Evolutionary conservation across 2,113 vertebrate genomes (phyloP), one percentile per base, ranked within the genome.

Genomic region (Mormyrus iriodes): DNA sequence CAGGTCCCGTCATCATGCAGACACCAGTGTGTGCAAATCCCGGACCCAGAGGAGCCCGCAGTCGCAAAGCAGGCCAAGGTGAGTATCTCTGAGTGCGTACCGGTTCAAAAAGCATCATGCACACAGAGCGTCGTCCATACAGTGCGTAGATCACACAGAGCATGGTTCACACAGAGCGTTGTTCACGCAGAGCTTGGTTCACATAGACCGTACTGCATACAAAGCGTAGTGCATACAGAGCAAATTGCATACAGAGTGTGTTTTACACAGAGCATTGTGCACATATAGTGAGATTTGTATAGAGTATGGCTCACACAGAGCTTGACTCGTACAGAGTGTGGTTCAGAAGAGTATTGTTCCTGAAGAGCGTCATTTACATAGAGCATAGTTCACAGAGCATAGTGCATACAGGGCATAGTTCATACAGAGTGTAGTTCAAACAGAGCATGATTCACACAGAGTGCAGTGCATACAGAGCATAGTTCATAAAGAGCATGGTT

Each of bases 1-100:
- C 95, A 99, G 98, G 96, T 97, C 97, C 96, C 97, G 95, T 95
- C 96, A 96, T 93, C 96, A 94, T 96, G 95, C 93, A 76, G 97
- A 98, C 92, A 94, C 96, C 91, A 97, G 95, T 95, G 94, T 96
- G 93, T 95, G 96, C 92, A 97, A 95, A 94, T 96, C 97, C 93
- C 95, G 92, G 94, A 93, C 94, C 90, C 94, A 95, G 91, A 96
- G 95, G 95, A 97, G 95, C 95, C 97, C 97, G 93, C 96, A 96
- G 90, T 94, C 96, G 90, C 93, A 92, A 91, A 93, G 96, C 90
- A 97, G 97, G 95, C 96, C 97, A 95, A 98, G 98, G 98, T 99
- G 93, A 93, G 87, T 79, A 35, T 79, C 73, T 79, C 73, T 79
- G 73, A 42, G 13, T 17, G 12, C 31, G 35, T 27, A 27, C 46